Base-by-base conservation (phyloP, 2,797 vertebrate species). In the Gastrophryne carolinensis region DNA sequence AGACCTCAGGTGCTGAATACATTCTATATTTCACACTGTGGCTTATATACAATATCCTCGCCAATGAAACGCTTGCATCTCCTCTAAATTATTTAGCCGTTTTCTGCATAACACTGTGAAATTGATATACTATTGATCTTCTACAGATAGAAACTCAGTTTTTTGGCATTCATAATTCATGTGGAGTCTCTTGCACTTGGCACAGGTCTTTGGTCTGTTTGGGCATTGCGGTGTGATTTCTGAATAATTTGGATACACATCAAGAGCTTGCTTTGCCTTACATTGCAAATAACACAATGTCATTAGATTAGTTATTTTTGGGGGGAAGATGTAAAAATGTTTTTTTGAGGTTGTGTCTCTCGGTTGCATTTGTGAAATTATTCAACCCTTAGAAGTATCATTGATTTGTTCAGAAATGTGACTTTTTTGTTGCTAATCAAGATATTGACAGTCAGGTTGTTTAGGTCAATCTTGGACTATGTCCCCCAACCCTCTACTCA, bases 81-180 rank as follows among this genome's bases (percentile, higher is more conserved):
- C 41, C 39, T 41, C 32, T 63, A 37, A 77, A 71, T 71, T 53
- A 78, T 71, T 60, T 60, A 58, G 47, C 13, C 9, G 44, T 52
- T 57, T 78, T 71, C 60, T 64, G 67, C 37, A 54, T 49, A 78
- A 65, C 30, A 78, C 39, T 34, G 35, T 56, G 21, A 58, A 35
- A 78, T 58, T 67, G 53, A 67, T 57, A 75, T 64, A 49, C 27
- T 58, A 57, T 50, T 50, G 39, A 72, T 65, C 39, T 37, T 49
- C 35, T 65, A 34, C 58, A 65, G 67, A 71, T 78, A 72, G 52
- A 69, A 60, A 75, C 39, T 68, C 63, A 75, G 39, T 39, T 58
- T 56, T 75, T 29, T 23, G 9, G 60, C 57, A 67, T 75, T 60
- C 72, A 75, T 75, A 60, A 75, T 78, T 78, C 50, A 78, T 78